Conservation (phyloP, 2,888 invertebrate species). For the Dasysyrphus albostriatus region DNA sequence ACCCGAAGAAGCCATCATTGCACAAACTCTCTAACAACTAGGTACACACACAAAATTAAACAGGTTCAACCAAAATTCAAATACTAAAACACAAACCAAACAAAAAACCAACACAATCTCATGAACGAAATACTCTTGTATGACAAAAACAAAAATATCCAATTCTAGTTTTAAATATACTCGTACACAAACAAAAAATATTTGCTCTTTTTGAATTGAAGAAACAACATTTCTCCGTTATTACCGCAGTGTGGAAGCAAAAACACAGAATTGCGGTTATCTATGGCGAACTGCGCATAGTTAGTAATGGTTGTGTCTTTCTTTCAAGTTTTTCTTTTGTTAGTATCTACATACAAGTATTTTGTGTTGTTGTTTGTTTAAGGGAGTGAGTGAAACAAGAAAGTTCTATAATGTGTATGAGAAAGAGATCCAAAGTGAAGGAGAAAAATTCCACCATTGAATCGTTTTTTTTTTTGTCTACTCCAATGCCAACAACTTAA, state of each 20-base stretch:
- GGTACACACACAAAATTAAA: conserved; percentile 47
- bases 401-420: neutral
- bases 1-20: conserved; percentile 61
- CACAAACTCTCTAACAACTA: conserved; percentile 50
- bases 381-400: conserved; percentile 50
- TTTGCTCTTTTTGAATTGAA: conserved; percentile 43
- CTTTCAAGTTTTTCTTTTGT: conserved; percentile 16
- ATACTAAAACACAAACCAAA: conserved; percentile 4
- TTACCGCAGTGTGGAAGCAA: conserved; percentile 58
- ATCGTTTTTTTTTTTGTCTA: conserved; percentile 39
- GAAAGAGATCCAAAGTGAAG: conserved; percentile 19
- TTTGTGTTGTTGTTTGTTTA: conserved; percentile 15
- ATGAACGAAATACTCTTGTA: neutral
- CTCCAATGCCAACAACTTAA: conserved; percentile 62
- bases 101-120: conserved; percentile 17
- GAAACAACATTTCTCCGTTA: conserved; percentile 44
- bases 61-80: conserved; percentile 53
- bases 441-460: conserved; percentile 57
- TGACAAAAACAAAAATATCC: neutral
- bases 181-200: conserved; percentile 1
- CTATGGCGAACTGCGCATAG: conserved; percentile 69
- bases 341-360: conserved; percentile 7
- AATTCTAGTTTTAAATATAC: conserved; percentile 13
- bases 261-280: conserved; percentile 72
- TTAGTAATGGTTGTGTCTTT: conserved; percentile 59